Evolutionary conservation across 2,888 invertebrate species (phyloP).

Genomic region (Cerastis rubricosa): DNA sequence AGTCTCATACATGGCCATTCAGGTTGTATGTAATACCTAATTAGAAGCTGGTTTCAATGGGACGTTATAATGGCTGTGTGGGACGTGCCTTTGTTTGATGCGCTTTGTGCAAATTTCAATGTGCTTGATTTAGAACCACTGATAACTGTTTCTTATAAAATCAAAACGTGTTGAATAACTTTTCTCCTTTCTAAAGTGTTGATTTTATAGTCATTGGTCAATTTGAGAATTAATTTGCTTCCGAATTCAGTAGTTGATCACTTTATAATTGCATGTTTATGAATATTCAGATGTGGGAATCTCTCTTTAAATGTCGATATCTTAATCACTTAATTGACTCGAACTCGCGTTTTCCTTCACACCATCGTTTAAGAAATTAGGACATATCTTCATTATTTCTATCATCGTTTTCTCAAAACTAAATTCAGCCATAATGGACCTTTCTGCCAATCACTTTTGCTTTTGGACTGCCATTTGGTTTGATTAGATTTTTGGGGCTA

Average conservation of each 20-base stretch:
- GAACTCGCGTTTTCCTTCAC: slow-evolving; percentile 6
- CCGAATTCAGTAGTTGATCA: slow-evolving; percentile 29
- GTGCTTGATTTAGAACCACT: slow-evolving; percentile 48
- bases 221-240: slow-evolving; percentile 29
- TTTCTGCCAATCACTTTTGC: slow-evolving; percentile 10
- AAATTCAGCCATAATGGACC: neutral
- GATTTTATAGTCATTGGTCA: slow-evolving; percentile 19
- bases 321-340: slow-evolving; percentile 31
- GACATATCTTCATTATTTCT: slow-evolving; percentile 2
- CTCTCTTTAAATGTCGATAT: slow-evolving; percentile 11
- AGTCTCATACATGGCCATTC: slow-evolving; percentile 80
- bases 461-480: neutral
- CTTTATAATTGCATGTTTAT: slow-evolving; percentile 25
- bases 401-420: slow-evolving; percentile 4
- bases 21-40: slow-evolving; percentile 81
- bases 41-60: slow-evolving; percentile 83
- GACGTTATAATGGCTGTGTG: slow-evolving; percentile 80
- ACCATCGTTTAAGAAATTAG: slow-evolving; percentile 21
- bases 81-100: slow-evolving; percentile 72
- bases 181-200: slow-evolving; percentile 46
- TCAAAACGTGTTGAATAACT: slow-evolving; percentile 22
- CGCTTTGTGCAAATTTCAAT: slow-evolving; percentile 66
- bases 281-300: slow-evolving; percentile 38
- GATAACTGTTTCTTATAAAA: slow-evolving; percentile 39
- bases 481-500: slow-evolving; percentile 8